Base-by-base conservation (phyloP, 2,113 vertebrate genomes). In the Cottus gobio region DNA sequence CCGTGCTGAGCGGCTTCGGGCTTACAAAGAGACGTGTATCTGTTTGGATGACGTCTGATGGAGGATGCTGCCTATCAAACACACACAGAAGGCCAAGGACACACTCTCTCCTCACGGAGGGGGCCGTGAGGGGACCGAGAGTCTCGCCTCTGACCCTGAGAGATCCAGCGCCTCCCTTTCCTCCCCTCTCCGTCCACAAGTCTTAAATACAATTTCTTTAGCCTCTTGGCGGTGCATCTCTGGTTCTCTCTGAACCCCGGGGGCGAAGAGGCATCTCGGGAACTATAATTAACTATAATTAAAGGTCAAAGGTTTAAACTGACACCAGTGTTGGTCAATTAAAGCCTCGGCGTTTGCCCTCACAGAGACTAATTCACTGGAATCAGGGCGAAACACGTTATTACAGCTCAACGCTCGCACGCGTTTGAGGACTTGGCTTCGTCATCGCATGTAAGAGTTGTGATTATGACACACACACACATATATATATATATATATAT, bases 31-130 rank as follows among this genome's bases (percentile, higher is more conserved):
- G 57, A 72, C 57, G 66, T 74, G 72, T 60, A 80, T 77, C 18
- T 63, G 79, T 83, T 65, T 72, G 70, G 63, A 54, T 83, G 72
- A 75, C 54, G 77, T 82, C 18, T 34, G 2, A n/a, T 0, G 48
- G 48, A 24, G 34, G 31, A 30, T 6, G 15, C 46, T 62, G 20
- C 36, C 18, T 76, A n/a, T 65, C 66, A 70, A 73, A 57, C 24
- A 82, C 31, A 52, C 48, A 65, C 7, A 30, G 36, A 22, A 48
- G 46, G 37, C 8, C 52, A 26, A 68, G 70, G 42, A 42, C 54
- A 34, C 2, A 42, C 7, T 11, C 42, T 18, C 16, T 44, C 20
- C 46, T 56, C 36, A 9, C 9, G 22, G 16, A 34, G 46, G 46
- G 31, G 57, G 12, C 3, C 3, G 54, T 58, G 37, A 52, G 28